Conservation (phyloP, 64 coral and sea anemone species). For the Montipora foliosa region DNA sequence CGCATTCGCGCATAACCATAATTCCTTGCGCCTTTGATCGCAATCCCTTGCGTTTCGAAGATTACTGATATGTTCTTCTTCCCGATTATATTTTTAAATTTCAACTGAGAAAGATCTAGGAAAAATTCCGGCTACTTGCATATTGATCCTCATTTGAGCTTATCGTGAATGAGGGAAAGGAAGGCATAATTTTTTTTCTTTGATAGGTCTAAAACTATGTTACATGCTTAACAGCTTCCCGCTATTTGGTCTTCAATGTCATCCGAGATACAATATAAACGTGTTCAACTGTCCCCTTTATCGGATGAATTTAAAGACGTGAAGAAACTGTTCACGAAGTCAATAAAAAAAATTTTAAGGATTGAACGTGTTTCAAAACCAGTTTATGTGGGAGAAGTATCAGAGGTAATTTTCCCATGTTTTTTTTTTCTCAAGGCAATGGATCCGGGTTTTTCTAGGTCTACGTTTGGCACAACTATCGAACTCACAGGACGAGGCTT, state of each 20-base stretch:
- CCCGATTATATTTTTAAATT: no score
- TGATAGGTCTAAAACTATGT: not conserved
- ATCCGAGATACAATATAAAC: not conserved
- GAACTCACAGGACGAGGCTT: no score
- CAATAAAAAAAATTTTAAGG: not conserved
- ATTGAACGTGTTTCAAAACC: constrained; percentile 50
- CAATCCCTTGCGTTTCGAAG: no score
- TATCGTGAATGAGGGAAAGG: not conserved
- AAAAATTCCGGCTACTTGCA: no score
- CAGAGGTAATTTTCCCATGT: not conserved
- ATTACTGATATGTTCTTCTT: no score
- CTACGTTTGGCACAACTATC: no score
- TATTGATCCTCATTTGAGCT: no score
- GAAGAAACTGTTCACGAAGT: constrained; percentile 1
- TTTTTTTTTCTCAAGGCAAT: no score
- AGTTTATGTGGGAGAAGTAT: constrained; percentile 54
- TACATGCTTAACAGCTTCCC: not conserved
- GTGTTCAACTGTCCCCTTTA: not conserved
- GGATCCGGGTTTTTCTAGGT: no score
- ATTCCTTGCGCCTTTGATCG: no score
- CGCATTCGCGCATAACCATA: no score
- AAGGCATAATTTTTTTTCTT: not conserved
- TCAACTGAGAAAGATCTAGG: no score
- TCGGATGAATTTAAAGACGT: constrained; percentile 22
- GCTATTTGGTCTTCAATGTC: constrained; percentile 11